phyloP scores from a whole-genome alignment of 2,113 vertebrate species.

The Polypterus bichir region DNA sequence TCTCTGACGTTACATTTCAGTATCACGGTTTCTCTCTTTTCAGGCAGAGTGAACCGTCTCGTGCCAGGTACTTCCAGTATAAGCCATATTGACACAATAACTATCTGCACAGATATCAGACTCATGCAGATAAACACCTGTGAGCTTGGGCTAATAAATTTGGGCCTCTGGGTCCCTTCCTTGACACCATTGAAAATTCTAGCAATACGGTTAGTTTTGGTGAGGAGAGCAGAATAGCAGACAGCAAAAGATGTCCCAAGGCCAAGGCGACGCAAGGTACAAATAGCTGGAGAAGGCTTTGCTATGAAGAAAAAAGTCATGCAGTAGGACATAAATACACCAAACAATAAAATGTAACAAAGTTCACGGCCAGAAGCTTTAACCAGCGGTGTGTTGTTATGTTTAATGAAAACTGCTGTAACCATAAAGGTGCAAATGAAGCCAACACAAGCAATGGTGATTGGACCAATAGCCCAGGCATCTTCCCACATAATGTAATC shows the following conservation, averaged over 20 bases:
- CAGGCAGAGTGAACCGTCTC: conserved; percentile 73
- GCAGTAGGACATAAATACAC: conserved; percentile 86
- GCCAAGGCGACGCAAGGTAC: conserved; percentile 77
- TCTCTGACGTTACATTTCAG: conserved; percentile 93
- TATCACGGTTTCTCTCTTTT: conserved; percentile 91
- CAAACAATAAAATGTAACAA: conserved; percentile 86
- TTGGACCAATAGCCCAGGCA: conserved; percentile 93
- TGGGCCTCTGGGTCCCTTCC: conserved; percentile 79
- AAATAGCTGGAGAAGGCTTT: conserved; percentile 86
- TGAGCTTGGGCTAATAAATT: conserved; percentile 93
- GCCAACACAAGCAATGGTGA: conserved; percentile 85
- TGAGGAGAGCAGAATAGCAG: conserved; percentile 91
- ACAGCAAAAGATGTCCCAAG: conserved; percentile 89
- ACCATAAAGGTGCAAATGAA: conserved; percentile 83
- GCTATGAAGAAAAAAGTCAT: conserved; percentile 98
- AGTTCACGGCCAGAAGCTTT: conserved; percentile 92
- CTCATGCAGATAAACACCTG: conserved; percentile 96
- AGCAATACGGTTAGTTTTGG: conserved; percentile 96
- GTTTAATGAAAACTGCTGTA: conserved; percentile 76
- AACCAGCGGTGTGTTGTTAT: conserved; percentile 88
- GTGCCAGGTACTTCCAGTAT: conserved; percentile 87
- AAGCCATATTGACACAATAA: conserved; percentile 85
- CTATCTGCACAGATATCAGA: conserved; percentile 84
- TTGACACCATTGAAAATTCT: conserved; percentile 90
- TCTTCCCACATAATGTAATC: conserved; percentile 98